A percentile compares a stretch with the other conserved stretches of the same genome.
Conservation (phyloP, 2,797 vertebrate genomes). For the Mastacembelus armatus region DNA sequence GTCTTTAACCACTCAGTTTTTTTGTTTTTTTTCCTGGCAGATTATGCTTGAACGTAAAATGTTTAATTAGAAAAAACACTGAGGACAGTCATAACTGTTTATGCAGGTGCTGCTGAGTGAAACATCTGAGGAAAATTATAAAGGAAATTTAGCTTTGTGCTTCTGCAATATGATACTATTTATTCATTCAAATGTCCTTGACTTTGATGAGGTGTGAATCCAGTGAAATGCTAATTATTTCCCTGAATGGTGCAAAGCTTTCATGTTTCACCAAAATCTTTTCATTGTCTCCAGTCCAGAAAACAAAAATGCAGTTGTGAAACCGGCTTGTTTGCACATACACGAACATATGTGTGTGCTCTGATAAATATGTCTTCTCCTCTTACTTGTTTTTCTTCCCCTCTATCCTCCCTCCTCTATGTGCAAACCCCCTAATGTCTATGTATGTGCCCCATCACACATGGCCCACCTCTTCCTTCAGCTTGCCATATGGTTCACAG, state of each 20-base stretch:
- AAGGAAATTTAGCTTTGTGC: constrained; percentile 63
- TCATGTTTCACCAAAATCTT: constrained; percentile 52
- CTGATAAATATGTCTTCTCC: constrained; percentile 47
- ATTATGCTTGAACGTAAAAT: constrained; percentile 42
- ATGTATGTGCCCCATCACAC: constrained; percentile 61
- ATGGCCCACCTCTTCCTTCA: constrained; percentile 34
- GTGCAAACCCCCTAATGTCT: no score
- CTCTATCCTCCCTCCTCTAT: constrained; percentile 15
- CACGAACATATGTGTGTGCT: background rate
- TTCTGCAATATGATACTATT: constrained; percentile 53
- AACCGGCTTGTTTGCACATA: constrained; percentile 10
- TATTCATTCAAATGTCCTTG: constrained; percentile 66
- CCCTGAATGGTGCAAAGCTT: constrained; percentile 60
- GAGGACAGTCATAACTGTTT: constrained; percentile 36
- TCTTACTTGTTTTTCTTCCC: constrained; percentile 1
- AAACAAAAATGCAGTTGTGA: constrained; percentile 20
- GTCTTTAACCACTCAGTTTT: constrained; percentile 57
- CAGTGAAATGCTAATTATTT: constrained; percentile 71
- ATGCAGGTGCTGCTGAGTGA: constrained; percentile 44
- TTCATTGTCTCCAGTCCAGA: constrained; percentile 21
- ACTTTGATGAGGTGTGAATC: constrained; percentile 67
- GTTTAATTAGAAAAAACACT: constrained; percentile 58
- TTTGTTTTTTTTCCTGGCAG: background rate
- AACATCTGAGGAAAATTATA: constrained; percentile 60
- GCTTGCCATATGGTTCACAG: constrained; percentile 65